Evolutionary conservation across 2,888 invertebrate genomes (phyloP).

Genomic region (Epirrhoe alternata): DNA sequence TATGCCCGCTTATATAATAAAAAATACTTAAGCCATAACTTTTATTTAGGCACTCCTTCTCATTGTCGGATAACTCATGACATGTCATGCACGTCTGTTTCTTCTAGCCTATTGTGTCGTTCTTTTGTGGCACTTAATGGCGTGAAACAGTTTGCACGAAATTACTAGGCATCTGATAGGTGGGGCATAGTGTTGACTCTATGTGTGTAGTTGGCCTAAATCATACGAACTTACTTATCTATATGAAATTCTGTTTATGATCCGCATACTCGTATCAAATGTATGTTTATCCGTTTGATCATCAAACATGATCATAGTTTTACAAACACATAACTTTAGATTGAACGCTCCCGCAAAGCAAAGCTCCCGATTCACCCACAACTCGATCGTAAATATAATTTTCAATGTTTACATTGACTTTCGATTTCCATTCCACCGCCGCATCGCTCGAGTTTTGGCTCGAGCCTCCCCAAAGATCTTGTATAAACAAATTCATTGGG

Average conservation of each 20-base stretch:
- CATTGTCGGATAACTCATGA: constrained; percentile 70
- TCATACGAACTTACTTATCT: no score
- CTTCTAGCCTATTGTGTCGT: constrained; percentile 46
- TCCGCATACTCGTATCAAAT: not conserved
- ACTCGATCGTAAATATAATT: constrained; percentile 58
- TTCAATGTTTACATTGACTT: constrained; percentile 71
- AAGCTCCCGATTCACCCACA: constrained; percentile 44
- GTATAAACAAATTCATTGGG: constrained; percentile 78
- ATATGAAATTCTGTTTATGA: not conserved
- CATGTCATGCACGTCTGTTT: constrained; percentile 61
- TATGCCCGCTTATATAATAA: no score
- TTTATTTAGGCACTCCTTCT: constrained; percentile 62
- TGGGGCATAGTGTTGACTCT: not conserved
- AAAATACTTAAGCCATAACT: constrained; percentile 78
- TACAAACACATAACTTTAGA: constrained; percentile 32
- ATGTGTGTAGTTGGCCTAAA: no score
- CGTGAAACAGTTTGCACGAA: constrained; percentile 35
- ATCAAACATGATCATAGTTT: constrained; percentile 30
- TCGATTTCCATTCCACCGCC: constrained; percentile 62
- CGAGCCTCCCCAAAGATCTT: constrained; percentile 54
- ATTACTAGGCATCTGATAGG: constrained; percentile 18
- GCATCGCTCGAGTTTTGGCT: constrained; percentile 59
- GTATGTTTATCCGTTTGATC: constrained; percentile 10
- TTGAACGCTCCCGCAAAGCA: constrained; percentile 36
- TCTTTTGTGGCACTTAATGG: constrained; percentile 54